These are phyloP conservation scores for Euplagia quadripunctaria DNA, from an alignment of 2,888 invertebrate species.

Conservation along the genomic window DNA sequence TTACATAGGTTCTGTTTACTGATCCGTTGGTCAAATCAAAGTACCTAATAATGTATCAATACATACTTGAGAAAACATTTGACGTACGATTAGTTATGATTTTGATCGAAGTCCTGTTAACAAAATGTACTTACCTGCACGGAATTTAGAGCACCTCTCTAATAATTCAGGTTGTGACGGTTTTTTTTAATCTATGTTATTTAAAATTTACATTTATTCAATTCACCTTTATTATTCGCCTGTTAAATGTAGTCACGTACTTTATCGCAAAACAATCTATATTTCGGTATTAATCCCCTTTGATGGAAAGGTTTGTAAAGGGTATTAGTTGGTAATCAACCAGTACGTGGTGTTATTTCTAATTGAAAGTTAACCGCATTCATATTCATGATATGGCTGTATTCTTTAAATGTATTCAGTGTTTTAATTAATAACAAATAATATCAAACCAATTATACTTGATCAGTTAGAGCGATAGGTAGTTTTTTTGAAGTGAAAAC, in stretches of 20 bases:
- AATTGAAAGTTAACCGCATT: background rate
- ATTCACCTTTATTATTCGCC: slow-evolving; percentile 29
- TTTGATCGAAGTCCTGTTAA: background rate
- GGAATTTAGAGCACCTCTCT: background rate
- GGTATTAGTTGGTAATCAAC: slow-evolving; percentile 29
- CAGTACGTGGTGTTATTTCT: slow-evolving; percentile 14
- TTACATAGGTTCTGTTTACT: too few species aligned
- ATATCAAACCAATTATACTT: background rate
- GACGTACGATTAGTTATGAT: background rate
- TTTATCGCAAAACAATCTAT: slow-evolving; percentile 44
- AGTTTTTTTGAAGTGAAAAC: too few species aligned
- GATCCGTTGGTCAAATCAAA: too few species aligned
- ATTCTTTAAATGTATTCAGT: background rate
- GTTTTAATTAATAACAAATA: background rate
- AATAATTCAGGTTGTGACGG: slow-evolving; percentile 21
- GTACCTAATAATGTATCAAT: too few species aligned
- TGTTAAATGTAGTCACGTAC: slow-evolving; percentile 38
- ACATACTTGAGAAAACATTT: too few species aligned
- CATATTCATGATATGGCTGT: background rate
- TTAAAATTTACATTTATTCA: slow-evolving; percentile 31
- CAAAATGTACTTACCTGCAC: background rate
- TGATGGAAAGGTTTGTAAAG: slow-evolving; percentile 24
- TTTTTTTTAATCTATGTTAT: slow-evolving; percentile 31
- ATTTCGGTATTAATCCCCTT: slow-evolving; percentile 30
- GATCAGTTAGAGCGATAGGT: too few species aligned